Evolutionary conservation across 2,113 vertebrate species (phyloP).

Genomic region (Psephotus haematonotus): DNA sequence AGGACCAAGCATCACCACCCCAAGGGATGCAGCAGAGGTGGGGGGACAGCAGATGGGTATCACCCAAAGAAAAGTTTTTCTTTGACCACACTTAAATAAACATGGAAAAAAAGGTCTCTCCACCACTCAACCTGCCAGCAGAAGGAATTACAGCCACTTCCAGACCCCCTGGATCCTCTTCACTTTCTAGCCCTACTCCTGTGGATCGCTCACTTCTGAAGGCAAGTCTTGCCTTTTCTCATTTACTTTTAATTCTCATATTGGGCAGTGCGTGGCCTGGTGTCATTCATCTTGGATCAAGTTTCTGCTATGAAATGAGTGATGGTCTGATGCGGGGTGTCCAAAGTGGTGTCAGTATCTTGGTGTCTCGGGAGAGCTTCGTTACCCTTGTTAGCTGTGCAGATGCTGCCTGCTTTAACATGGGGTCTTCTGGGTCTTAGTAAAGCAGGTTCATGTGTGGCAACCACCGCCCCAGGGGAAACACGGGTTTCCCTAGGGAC

Average conservation of each 20-base stretch:
- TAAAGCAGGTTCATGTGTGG: accelerated
- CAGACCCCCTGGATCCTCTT: background rate
- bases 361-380: accelerated
- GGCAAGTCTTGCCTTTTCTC: background rate
- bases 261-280: background rate
- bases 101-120: background rate
- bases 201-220: background rate
- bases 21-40: background rate
- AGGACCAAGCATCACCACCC: accelerated
- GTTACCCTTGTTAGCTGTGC: accelerated
- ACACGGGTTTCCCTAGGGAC: background rate
- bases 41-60: background rate
- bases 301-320: accelerated
- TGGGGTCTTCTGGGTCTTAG: background rate
- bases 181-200: background rate
- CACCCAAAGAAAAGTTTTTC: background rate
- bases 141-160: background rate
- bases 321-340: accelerated
- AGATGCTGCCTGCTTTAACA: accelerated
- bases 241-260: background rate
- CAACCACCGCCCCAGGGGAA: background rate
- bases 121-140: background rate
- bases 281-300: no score
- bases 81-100: background rate
- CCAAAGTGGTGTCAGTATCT: background rate